These are phyloP conservation scores for Osmerus mordax DNA, from an alignment of 2,113 vertebrate genomes.

Conservation along the genomic window DNA sequence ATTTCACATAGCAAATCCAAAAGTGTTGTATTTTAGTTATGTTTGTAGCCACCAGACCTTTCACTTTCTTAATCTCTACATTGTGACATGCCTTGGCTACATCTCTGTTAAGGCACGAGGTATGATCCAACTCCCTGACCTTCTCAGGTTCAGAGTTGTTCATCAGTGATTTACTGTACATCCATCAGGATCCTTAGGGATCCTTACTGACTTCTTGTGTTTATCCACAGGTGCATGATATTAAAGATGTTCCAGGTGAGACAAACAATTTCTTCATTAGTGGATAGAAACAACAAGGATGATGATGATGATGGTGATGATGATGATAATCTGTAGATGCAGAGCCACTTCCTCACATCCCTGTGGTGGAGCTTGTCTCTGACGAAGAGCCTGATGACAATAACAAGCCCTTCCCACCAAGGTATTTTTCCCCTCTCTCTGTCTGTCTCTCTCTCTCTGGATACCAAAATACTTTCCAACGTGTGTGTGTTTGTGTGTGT, in stretches of 20 bases:
- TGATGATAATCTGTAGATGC: constrained; percentile 30
- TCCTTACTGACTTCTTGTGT: constrained; percentile 14
- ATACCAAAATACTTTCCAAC: not conserved
- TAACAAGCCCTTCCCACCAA: constrained; percentile 42
- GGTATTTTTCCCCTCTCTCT: constrained; percentile 37
- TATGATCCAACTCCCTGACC: not conserved
- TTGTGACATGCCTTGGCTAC: no score
- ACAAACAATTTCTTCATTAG: not conserved
- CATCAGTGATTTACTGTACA: not conserved
- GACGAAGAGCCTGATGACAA: constrained; percentile 29
- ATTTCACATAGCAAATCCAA: no score
- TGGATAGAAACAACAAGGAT: not conserved
- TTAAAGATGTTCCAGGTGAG: constrained; percentile 58
- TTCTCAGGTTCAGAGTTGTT: not conserved
- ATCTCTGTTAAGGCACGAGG: no score
- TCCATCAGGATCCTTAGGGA: not conserved
- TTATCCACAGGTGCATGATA: constrained; percentile 37
- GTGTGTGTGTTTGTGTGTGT: constrained; percentile 9
- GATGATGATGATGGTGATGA: not conserved
- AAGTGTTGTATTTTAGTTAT: no score
- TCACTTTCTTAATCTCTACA: no score
- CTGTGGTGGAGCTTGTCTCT: constrained; percentile 32
- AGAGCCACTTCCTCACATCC: constrained; percentile 33
- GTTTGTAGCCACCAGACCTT: no score
- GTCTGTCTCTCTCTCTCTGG: not conserved